Evolutionary conservation across 2,888 invertebrate genomes (phyloP).

Genomic region (Mimas tiliae): DNA sequence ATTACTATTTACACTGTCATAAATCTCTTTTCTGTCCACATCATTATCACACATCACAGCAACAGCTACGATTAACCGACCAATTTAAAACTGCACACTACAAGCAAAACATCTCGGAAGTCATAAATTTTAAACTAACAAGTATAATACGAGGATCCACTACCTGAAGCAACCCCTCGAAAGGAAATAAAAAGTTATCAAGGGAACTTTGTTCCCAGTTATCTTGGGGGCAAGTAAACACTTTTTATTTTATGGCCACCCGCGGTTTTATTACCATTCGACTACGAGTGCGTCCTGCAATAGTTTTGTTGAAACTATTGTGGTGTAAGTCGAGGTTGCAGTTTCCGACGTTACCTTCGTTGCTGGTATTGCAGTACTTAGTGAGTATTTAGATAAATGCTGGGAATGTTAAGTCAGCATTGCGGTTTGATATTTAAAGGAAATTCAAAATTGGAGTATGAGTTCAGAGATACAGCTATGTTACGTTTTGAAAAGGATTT

Average conservation of each 20-base stretch:
- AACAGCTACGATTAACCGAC: conserved; percentile 16
- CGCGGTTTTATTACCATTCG: conserved; percentile 63
- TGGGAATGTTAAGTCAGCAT: background rate
- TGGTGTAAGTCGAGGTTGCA: conserved; percentile 29
- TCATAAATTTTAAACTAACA: conserved; percentile 44
- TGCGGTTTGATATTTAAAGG: background rate
- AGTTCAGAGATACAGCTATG: background rate
- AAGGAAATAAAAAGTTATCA: conserved; percentile 82
- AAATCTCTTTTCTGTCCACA: conserved; percentile 26
- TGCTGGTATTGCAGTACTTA: conserved; percentile 6
- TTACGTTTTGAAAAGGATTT: background rate
- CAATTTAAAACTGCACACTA: conserved; percentile 28
- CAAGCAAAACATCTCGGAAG: conserved; percentile 33
- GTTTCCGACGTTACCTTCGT: conserved; percentile 5
- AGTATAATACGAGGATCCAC: conserved; percentile 41
- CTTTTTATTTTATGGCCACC: conserved; percentile 80
- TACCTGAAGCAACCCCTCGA: conserved; percentile 53
- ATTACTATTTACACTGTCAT: conserved; percentile 25
- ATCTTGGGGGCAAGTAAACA: conserved; percentile 79
- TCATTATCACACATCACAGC: conserved; percentile 13
- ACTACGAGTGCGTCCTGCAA: conserved; percentile 30
- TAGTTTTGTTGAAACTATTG: conserved; percentile 39
- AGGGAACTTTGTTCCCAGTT: conserved; percentile 74
- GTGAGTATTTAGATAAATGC: conserved; percentile 5
- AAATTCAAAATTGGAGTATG: background rate